Evolutionary conservation across 1,140 invertebrate species (phyloP).

Genomic region (Acromyrmex echinatior): DNA sequence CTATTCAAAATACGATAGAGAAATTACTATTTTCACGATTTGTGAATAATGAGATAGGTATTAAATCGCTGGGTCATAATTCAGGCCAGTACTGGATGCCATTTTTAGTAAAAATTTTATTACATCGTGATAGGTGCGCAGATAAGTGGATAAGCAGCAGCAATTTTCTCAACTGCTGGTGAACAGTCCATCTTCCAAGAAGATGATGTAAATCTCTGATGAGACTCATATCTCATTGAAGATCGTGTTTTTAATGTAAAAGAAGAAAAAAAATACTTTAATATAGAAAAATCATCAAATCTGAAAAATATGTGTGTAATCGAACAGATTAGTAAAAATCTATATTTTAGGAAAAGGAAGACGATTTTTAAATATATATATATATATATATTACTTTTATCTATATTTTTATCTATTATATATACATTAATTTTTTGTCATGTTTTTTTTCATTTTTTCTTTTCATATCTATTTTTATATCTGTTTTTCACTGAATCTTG

Average conservation of each 20-base stretch:
- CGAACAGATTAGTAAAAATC: neutral
- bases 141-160: neutral
- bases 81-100: neutral
- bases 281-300: neutral
- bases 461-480: neutral
- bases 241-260: neutral
- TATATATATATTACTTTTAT: neutral
- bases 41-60: neutral
- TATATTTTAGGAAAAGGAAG: neutral
- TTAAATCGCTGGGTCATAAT: neutral
- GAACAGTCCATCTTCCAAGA: constrained; percentile 2
- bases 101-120: neutral
- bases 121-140: neutral
- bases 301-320: constrained; percentile 1
- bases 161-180: neutral
- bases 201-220: neutral
- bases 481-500: neutral
- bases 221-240: neutral
- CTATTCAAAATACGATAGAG: neutral
- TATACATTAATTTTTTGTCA: constrained; percentile 4
- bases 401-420: constrained; percentile 1
- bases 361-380: too few relatives aligned
- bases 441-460: neutral
- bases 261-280: neutral
- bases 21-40: neutral